Percentiles rank a stretch among this genome's conserved stretches.
Conservation (phyloP, 2,113 vertebrate species). For the Tragelaphus strepsiceros region DNA sequence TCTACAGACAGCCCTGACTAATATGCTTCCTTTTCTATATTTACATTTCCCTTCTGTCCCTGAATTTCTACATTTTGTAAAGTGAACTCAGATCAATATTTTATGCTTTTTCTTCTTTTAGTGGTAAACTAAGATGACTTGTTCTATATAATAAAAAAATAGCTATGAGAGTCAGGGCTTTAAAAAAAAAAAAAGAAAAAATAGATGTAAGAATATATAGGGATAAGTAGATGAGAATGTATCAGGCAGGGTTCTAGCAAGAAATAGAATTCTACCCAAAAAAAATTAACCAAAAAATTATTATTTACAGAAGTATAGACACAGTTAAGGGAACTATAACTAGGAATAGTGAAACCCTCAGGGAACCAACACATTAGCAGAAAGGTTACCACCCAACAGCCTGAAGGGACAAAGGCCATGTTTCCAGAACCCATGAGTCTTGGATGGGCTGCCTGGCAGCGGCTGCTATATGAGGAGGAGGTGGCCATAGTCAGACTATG, state of each 20-base stretch:
- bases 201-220: background rate
- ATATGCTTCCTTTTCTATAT: background rate
- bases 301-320: background rate
- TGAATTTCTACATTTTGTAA: background rate
- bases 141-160: background rate
- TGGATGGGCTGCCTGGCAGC: background rate
- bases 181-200: too few species aligned
- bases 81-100: background rate
- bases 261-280: background rate
- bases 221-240: background rate
- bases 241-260: background rate
- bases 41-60: background rate
- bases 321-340: background rate
- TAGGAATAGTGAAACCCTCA: background rate
- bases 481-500: background rate
- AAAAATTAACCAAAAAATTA: background rate
- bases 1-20: background rate
- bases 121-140: background rate
- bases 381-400: background rate
- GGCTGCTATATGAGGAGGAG: background rate
- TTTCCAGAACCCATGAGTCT: too few species aligned
- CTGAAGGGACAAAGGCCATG: background rate
- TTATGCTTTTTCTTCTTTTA: background rate
- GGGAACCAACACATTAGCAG: background rate
- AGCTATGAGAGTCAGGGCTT: too few species aligned